These are phyloP conservation scores for Orthonevra nobilis DNA, from an alignment of 2,888 invertebrate genomes.

Conservation along the genomic window DNA sequence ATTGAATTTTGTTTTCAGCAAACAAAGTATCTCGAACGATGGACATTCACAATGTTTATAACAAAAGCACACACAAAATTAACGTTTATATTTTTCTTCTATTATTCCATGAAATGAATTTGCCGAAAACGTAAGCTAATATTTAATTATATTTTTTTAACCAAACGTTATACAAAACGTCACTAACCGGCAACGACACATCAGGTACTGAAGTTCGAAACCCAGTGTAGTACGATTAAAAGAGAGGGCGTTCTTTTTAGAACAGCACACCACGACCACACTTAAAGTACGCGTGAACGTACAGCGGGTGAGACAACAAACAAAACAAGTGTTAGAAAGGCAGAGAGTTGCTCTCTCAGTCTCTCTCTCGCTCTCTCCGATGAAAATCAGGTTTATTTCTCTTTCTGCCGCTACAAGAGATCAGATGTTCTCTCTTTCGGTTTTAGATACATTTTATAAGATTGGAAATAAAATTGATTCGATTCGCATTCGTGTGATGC, in stretches of 20 bases:
- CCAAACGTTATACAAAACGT: slow-evolving; percentile 35
- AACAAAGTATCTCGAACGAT: slow-evolving; percentile 42
- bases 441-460: slow-evolving; percentile 40
- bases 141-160: slow-evolving; percentile 16
- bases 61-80: neutral
- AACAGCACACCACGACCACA: slow-evolving; percentile 1
- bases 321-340: slow-evolving; percentile 60
- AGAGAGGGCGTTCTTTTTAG: slow-evolving; percentile 66
- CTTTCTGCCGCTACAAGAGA: slow-evolving; percentile 41
- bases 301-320: neutral
- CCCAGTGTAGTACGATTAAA: slow-evolving; percentile 58
- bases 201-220: slow-evolving; percentile 59
- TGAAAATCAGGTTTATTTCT: slow-evolving; percentile 33
- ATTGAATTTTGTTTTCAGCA: slow-evolving; percentile 38
- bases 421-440: slow-evolving; percentile 42
- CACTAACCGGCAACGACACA: slow-evolving; percentile 58
- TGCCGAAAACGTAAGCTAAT: slow-evolving; percentile 41
- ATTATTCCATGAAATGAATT: neutral
- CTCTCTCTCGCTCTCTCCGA: slow-evolving; percentile 10
- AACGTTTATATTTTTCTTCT: slow-evolving; percentile 5
- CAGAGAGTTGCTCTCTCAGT: too few species aligned
- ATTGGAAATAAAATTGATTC: slow-evolving; percentile 45
- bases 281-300: too few species aligned
- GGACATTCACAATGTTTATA: neutral
- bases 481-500: slow-evolving; percentile 42